Percentiles rank a stretch among this genome's conserved stretches.
These are phyloP conservation scores for Xiphorhynchus elegans DNA, from an alignment of 2,113 vertebrate species.

Conservation along the genomic window DNA sequence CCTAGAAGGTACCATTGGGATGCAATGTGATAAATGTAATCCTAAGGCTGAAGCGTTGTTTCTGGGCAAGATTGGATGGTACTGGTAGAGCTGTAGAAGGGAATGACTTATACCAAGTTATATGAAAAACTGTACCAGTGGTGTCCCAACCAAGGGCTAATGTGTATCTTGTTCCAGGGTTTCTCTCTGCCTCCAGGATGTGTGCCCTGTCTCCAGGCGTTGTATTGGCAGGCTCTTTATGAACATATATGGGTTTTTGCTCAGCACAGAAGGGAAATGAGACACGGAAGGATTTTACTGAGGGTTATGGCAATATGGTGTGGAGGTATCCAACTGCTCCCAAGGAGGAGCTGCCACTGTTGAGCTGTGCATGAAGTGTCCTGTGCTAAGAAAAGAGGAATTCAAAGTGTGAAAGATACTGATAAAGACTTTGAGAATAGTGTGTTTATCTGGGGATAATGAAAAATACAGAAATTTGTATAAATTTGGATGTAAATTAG, in stretches of 20 bases:
- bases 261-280: not conserved
- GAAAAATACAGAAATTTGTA: not conserved
- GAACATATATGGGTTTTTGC: not conserved
- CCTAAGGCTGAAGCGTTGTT: not conserved
- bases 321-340: not conserved
- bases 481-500: not conserved
- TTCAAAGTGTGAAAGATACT: not conserved
- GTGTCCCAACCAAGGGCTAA: not conserved
- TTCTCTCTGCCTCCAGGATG: not conserved
- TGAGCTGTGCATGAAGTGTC: not conserved
- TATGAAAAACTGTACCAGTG: not conserved
- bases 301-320: not conserved
- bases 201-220: not conserved
- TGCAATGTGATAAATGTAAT: not conserved
- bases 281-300: not conserved
- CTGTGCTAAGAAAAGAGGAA: not conserved
- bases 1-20: not conserved
- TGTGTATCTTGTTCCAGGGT: not conserved
- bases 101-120: not conserved
- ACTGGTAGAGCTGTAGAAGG: not conserved
- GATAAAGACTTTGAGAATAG: not conserved
- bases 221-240: not conserved
- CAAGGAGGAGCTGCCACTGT: not conserved
- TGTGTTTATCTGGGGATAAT: not conserved
- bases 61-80: not conserved